These are phyloP conservation scores for Lycia hirtaria DNA, from an alignment of 2,888 invertebrate species.

Conservation along the genomic window DNA sequence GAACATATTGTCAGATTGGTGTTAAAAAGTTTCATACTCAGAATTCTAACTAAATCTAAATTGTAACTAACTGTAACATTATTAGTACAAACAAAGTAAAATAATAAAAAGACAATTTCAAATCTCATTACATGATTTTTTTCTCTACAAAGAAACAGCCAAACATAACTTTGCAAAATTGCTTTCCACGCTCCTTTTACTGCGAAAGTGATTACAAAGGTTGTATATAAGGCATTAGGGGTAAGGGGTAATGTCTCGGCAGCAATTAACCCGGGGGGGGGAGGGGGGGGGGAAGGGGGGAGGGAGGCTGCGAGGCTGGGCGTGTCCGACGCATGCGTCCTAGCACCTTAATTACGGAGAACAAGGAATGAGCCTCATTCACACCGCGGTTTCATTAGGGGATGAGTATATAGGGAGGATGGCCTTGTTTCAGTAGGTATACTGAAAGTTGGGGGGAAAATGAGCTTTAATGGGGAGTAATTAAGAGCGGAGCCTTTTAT, in stretches of 20 bases:
- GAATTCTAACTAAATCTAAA: too few species aligned
- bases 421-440: constrained; percentile 32
- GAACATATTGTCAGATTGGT: too few species aligned
- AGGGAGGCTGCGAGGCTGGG: constrained; percentile 80
- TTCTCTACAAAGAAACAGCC: background rate
- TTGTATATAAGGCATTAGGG: constrained; percentile 75
- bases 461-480: constrained; percentile 48
- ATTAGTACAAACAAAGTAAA: background rate
- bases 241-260: constrained; percentile 83
- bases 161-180: constrained; percentile 27
- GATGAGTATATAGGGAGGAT: constrained; percentile 39
- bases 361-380: constrained; percentile 69
- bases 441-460: constrained; percentile 38
- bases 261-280: constrained; percentile 73
- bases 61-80: too few species aligned
- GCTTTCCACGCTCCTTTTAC: constrained; percentile 23
- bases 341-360: constrained; percentile 74
- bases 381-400: constrained; percentile 79
- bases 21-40: too few species aligned
- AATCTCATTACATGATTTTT: background rate
- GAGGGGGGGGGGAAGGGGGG: constrained; percentile 55
- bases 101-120: background rate
- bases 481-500: constrained; percentile 37
- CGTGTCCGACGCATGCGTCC: constrained; percentile 81
- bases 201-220: constrained; percentile 48